A percentile compares a stretch with the other conserved stretches of the same genome.
These are phyloP conservation scores for Pseudachorutes palmiensis DNA, from an alignment of 1,140 invertebrate species.

Conservation along the genomic window DNA sequence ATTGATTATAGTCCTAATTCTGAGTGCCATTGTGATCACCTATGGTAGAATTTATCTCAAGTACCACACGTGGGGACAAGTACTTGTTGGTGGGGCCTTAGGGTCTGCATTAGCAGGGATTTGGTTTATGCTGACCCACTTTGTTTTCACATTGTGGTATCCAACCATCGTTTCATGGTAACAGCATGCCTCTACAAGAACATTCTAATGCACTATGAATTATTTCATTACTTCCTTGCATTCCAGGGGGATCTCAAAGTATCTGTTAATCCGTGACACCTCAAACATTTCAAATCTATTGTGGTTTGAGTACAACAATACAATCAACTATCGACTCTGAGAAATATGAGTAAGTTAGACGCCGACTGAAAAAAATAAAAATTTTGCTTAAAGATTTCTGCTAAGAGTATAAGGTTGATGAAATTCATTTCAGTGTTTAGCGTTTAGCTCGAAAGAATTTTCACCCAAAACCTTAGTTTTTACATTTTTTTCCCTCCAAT, in stretches of 20 bases:
- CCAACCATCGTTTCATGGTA: background rate
- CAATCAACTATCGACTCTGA: background rate
- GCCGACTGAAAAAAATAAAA: background rate
- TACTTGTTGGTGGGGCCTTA: background rate
- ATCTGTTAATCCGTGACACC: background rate
- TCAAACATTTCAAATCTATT: background rate
- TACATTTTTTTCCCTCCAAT: too few species aligned
- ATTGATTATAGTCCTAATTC: background rate
- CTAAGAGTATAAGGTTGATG: background rate
- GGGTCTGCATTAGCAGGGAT: background rate
- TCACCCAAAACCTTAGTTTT: too few species aligned
- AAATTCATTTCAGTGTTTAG: background rate
- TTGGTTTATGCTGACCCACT: background rate
- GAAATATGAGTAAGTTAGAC: background rate
- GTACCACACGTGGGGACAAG: background rate
- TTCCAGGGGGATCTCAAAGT: background rate
- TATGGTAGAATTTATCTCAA: background rate
- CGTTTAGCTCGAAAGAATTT: too few species aligned
- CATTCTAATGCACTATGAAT: background rate
- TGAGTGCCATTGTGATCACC: background rate
- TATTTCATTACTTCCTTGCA: background rate
- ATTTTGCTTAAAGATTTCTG: background rate
- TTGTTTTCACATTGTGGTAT: background rate
- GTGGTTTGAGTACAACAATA: background rate
- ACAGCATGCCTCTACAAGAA: background rate